Base-by-base conservation (phyloP, 2,888 invertebrate species). In the Philereme vetulata region DNA sequence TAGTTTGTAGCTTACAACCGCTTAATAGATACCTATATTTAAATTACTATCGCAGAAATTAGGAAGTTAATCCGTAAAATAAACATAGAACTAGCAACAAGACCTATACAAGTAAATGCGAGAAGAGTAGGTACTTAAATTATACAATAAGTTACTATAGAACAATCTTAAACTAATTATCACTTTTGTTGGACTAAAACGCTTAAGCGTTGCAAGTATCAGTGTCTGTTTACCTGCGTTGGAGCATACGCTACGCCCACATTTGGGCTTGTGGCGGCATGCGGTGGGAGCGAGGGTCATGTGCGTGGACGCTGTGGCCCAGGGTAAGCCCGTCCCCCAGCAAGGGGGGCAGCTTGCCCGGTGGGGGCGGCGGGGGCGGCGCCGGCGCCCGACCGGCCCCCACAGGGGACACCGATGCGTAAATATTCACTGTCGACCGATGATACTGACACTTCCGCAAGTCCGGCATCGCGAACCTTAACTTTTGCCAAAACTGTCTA, bases 401-500 rank as follows among this genome's bases (percentile, higher is more conserved):
- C 82, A 92, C 88, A 68, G 93, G 93, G 53, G 92, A 93, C 85
- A 93, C 94, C 64, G 95, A 94, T 68, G 95, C 95, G 88, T 95
- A 95, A 86, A 95, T 95, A 85, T 95, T 95, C 77, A 94, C 94
- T 71, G 95, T 94, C 64, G 95, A 94, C 72, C 94, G 92, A 80
- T 94, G 94, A 83, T 94, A 94, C 70, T 94, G 91, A 85, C 94
- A 94, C 87, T 94, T 93, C 82, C 94, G 92, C 72, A 94, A 94
- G 86, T 97, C 96, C 62, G 98, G 98, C 95, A 98, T 95, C 56
- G 97, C 96, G 81, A 97, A 97, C 81, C 96, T 95, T 67, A 99
- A 93, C 90, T 98, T 98, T 82, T 98, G 97, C 99, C 99, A 99
- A 93, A 99, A 99, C 82, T 97, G 95, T 83, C 97, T 96, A 89